Conservation (phyloP, 2,888 invertebrate species). For the Mechanitis mazaeus region DNA sequence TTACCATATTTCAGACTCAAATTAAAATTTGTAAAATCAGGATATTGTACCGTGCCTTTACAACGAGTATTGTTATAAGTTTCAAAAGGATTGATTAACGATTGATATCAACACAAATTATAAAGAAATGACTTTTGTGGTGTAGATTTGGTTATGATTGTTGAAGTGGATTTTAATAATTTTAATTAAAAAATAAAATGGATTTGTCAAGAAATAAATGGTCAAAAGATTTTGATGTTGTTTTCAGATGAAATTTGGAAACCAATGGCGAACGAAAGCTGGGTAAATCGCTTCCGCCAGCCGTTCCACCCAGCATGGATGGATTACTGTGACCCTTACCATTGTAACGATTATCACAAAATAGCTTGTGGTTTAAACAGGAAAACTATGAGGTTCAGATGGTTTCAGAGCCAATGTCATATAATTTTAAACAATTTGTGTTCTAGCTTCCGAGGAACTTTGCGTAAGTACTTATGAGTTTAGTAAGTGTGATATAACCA, state of each 20-base stretch:
- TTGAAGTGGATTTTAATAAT: no score
- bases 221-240: neutral
- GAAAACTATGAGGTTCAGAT: conserved; percentile 42
- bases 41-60: no score
- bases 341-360: conserved; percentile 53
- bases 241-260: conserved; percentile 38
- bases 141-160: no score
- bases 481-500: no score
- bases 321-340: conserved; percentile 60
- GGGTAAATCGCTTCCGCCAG: conserved; percentile 26
- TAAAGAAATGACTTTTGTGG: no score
- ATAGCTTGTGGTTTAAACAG: conserved; percentile 50
- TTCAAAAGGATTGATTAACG: no score
- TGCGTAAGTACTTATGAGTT: conserved; percentile 41
- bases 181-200: no score
- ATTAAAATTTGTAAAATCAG: no score
- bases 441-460: conserved; percentile 39
- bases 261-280: conserved; percentile 38
- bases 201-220: no score
- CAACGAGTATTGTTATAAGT: no score
- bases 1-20: no score
- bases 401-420: conserved; percentile 60
- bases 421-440: conserved; percentile 53
- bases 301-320: conserved; percentile 44
- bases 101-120: no score